Percentiles rank a stretch among this genome's conserved stretches.
Evolutionary conservation across 2,797 vertebrate species (phyloP).

Genomic region (Cyclopterus lumpus): DNA sequence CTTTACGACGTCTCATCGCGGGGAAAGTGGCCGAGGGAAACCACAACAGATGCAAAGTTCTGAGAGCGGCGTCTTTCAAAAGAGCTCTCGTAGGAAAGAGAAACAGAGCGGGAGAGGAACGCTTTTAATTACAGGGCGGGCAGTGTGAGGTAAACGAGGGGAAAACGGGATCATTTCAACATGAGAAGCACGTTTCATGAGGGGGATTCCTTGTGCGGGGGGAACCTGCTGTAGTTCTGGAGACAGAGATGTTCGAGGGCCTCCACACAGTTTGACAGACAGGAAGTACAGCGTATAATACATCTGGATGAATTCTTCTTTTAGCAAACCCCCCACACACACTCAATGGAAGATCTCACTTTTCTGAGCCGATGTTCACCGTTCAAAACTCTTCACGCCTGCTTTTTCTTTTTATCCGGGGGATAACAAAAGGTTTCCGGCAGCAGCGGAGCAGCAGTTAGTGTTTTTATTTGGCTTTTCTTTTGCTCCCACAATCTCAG

Average conservation of each 20-base stretch:
- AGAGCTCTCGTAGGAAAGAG: slow-evolving; percentile 44
- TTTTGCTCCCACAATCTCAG: slow-evolving; percentile 10
- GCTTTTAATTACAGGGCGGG: slow-evolving; percentile 67
- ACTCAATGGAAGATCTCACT: slow-evolving; percentile 1
- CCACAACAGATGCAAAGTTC: slow-evolving; percentile 68
- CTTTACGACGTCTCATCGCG: slow-evolving; percentile 67
- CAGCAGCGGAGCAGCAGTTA: slow-evolving; percentile 9
- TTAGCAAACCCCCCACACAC: background rate
- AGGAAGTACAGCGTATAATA: background rate
- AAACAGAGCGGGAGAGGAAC: slow-evolving; percentile 44
- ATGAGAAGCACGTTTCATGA: slow-evolving; percentile 58
- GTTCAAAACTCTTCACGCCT: slow-evolving; percentile 4
- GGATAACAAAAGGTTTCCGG: slow-evolving; percentile 29
- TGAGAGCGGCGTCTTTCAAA: slow-evolving; percentile 60
- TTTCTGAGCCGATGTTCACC: slow-evolving; percentile 49
- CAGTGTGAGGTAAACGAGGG: slow-evolving; percentile 60
- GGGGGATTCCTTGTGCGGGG: slow-evolving; percentile 48
- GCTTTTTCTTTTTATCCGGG: background rate
- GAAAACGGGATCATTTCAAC: slow-evolving; percentile 56
- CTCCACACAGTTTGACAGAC: background rate
- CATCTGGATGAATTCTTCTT: background rate
- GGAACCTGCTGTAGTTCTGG: slow-evolving; percentile 8
- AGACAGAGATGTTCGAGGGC: background rate
- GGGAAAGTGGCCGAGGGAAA: slow-evolving; percentile 58
- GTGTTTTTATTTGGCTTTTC: slow-evolving; percentile 35